Evolutionary conservation across 2,888 invertebrate species (phyloP), one percentile per base, ranked within the genome.

Genomic region (Phaonia tiefii): DNA sequence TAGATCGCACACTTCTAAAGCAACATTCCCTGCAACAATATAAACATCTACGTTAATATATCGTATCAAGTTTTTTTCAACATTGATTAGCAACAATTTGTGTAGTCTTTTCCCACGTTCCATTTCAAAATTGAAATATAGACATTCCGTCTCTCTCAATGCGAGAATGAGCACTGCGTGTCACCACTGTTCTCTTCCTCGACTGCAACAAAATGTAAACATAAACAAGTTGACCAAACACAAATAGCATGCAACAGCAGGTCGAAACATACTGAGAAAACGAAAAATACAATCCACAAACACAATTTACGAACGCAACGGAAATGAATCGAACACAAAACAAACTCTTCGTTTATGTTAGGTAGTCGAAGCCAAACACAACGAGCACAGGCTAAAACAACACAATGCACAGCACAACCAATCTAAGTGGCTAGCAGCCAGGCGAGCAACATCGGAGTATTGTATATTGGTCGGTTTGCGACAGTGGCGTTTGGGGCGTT

Each of bases 221-320:
- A 63, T n/a, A 26, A 22, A 54, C 44, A 70, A 79, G 31, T 31
- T 31, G 85, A 46, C 80, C 72, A 67, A 25, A 20, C 65, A 60
- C 70, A 31, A 3, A 58, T 67, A 66, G 49, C 56, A 76, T 82
- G 83, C 83, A 85, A 84, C 83, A 84, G 84, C 83, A 81, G 75
- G 70, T 37, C 17, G 58, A 58, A 37, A 66, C 63, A 67, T n/a
- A 66, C 67, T 20, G 49, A 31, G 65, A 73, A 63, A 39, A 44
- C 4, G 49, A 67, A 71, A 69, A 22, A 60, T 37, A 20, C 25
- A 13, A 5, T 49, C 49, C 69, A 58, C 73, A 63, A 65, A n/a
- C n/a, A n/a, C n/a, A n/a, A n/a, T n/a, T n/a, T 44, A 49, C 20
- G 31, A 56, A 75, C 39, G 13, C 49, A 71, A 65, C 63, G 78